These are phyloP conservation scores for Holothuria scabra DNA, from an alignment of 53 echinoderm and acorn worm species.

Conservation along the genomic window DNA sequence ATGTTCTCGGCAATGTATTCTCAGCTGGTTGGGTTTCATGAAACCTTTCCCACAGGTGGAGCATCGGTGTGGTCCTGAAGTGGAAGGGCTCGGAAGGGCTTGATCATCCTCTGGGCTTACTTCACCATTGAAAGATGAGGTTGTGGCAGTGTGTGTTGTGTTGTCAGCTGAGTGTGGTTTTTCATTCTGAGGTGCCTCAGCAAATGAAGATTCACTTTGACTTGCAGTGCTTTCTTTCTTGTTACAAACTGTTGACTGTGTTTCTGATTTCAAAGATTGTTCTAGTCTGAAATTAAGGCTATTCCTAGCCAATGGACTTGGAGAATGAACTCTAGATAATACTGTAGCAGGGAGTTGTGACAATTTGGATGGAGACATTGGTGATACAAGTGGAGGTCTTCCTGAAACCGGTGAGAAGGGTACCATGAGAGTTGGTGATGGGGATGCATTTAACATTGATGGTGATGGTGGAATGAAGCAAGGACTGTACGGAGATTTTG, in stretches of 20 bases:
- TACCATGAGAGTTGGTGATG: conserved; percentile 68
- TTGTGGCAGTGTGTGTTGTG: background rate
- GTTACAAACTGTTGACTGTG: background rate
- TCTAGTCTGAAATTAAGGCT: conserved; percentile 33
- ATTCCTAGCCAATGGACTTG: conserved; percentile 42
- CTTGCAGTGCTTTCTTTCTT: conserved; percentile 40
- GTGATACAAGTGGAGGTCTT: conserved; percentile 80
- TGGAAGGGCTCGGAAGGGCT: conserved; percentile 62
- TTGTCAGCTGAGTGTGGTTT: background rate
- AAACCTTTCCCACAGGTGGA: conserved; percentile 83
- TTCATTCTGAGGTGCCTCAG: background rate
- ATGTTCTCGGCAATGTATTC: conserved; percentile 91
- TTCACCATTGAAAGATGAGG: conserved; percentile 14
- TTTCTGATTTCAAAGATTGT: background rate
- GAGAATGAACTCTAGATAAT: conserved; percentile 69
- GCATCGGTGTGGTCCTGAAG: conserved; percentile 84
- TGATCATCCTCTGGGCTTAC: conserved; percentile 61
- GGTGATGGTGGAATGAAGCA: conserved; percentile 92
- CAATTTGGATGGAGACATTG: conserved; percentile 92
- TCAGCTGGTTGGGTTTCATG: conserved; percentile 94
- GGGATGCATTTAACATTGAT: conserved; percentile 53
- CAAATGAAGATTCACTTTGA: conserved; percentile 18
- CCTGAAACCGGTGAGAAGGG: conserved; percentile 58
- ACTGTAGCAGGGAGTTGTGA: conserved; percentile 94
- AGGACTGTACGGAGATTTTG: conserved; percentile 67